phyloP scores from a whole-genome alignment of 2,797 vertebrate species.

The Hippoglossus hippoglossus region DNA sequence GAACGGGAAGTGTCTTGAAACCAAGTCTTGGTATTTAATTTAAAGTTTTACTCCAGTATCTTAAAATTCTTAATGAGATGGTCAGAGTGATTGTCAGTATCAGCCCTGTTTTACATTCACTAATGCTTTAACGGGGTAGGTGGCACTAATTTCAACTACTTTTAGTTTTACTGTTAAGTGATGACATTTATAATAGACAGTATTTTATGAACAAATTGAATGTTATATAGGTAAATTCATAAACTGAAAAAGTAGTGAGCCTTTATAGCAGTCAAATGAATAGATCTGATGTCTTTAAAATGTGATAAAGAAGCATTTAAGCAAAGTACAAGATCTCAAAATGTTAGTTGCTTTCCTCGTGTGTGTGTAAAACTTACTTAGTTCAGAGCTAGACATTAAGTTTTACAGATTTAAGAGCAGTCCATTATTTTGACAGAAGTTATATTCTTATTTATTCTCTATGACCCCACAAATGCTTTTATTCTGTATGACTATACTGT shows the following conservation, averaged over 20 bases:
- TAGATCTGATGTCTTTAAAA: background rate
- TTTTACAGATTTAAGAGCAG: slow-evolving; percentile 21
- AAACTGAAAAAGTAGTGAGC: background rate
- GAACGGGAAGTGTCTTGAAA: too few relatives aligned
- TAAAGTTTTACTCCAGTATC: background rate
- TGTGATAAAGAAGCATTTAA: too few relatives aligned
- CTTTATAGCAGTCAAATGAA: background rate
- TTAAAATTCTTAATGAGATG: background rate
- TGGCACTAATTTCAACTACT: background rate
- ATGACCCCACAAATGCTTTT: slow-evolving; percentile 2
- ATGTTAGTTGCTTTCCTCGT: too few relatives aligned
- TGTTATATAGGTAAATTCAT: too few relatives aligned
- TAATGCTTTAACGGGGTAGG: too few relatives aligned
- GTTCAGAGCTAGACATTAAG: background rate
- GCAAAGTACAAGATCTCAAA: too few relatives aligned
- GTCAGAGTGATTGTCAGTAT: background rate
- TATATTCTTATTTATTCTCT: slow-evolving; percentile 5
- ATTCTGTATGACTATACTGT: slow-evolving; percentile 19
- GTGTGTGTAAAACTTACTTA: slow-evolving; percentile 11
- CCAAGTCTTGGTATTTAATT: background rate
- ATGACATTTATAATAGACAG: background rate
- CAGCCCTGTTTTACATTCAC: too few relatives aligned
- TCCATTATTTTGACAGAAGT: background rate
- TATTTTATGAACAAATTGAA: background rate
- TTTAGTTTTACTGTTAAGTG: background rate